Percentiles rank a stretch among this genome's conserved stretches.
These are phyloP conservation scores for Ailuropoda melanoleuca DNA, from an alignment of 2,113 vertebrate species.

Conservation along the genomic window DNA sequence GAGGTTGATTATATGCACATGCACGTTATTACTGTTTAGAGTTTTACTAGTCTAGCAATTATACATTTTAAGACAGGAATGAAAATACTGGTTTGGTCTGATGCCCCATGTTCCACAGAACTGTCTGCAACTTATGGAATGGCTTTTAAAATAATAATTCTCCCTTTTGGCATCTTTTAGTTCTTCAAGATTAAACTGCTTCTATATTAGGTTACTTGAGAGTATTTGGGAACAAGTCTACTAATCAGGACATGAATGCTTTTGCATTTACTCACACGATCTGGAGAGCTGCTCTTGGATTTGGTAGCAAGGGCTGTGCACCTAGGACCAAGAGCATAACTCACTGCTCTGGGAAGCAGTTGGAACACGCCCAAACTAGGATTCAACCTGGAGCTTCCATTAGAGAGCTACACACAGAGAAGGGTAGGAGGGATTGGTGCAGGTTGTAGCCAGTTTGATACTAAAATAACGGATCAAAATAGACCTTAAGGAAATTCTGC, in stretches of 20 bases:
- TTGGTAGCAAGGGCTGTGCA: not conserved
- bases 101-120: not conserved
- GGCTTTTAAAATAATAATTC: slow-evolving; percentile 24
- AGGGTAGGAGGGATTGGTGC: not conserved
- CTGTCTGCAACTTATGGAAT: not conserved
- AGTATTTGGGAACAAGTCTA: not conserved
- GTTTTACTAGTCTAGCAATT: not conserved
- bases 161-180: not conserved
- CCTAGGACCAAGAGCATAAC: not conserved
- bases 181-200: not conserved
- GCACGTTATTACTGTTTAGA: not conserved
- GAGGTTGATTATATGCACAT: not conserved
- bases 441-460: not conserved
- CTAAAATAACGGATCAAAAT: slow-evolving; percentile 32
- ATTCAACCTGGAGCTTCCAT: not conserved
- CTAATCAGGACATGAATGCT: not conserved
- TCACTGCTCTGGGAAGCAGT: not conserved
- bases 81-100: slow-evolving; percentile 40
- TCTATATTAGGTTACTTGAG: not conserved
- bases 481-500: slow-evolving; percentile 94
- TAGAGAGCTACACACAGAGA: not conserved
- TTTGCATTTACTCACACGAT: not conserved
- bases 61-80: not conserved
- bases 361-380: not conserved
- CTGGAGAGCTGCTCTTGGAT: not conserved